These are phyloP conservation scores for Noctua comes DNA, from an alignment of 2,888 invertebrate species.

Conservation along the genomic window DNA sequence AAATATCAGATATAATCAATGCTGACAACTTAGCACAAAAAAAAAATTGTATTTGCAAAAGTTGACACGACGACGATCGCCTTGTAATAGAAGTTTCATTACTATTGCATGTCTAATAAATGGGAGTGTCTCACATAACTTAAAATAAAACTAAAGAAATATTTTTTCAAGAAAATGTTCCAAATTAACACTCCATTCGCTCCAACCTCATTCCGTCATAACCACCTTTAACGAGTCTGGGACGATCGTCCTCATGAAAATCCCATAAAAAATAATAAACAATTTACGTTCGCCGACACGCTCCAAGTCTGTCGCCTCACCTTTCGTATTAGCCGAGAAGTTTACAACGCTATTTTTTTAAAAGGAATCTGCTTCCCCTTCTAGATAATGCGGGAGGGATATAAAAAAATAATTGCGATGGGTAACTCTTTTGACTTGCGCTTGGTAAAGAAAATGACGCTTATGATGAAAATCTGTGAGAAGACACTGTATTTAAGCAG, in stretches of 20 bases:
- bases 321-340: constrained; percentile 75
- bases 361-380: constrained; percentile 57
- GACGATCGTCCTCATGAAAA: constrained; percentile 82
- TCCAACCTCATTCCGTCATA: constrained; percentile 16
- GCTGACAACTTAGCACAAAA: no score
- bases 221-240: constrained; percentile 75
- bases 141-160: not conserved
- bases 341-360: constrained; percentile 64
- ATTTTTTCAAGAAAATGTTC: not conserved
- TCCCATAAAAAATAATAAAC: constrained; percentile 89
- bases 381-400: constrained; percentile 48
- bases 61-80: not conserved
- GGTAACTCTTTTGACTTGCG: constrained; percentile 44
- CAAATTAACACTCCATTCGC: constrained; percentile 30
- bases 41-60: not conserved
- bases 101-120: not conserved
- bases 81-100: not conserved
- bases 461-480: not conserved
- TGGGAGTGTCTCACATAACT: no score
- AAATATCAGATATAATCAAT: not conserved
- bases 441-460: constrained; percentile 3
- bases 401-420: constrained; percentile 56
- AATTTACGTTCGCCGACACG: constrained; percentile 89
- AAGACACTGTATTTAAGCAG: not conserved
- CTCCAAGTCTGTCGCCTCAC: constrained; percentile 80